Evolutionary conservation across 2,888 invertebrate genomes (phyloP), one percentile per base, ranked within the genome.

Genomic region (Drosophila sordidula): DNA sequence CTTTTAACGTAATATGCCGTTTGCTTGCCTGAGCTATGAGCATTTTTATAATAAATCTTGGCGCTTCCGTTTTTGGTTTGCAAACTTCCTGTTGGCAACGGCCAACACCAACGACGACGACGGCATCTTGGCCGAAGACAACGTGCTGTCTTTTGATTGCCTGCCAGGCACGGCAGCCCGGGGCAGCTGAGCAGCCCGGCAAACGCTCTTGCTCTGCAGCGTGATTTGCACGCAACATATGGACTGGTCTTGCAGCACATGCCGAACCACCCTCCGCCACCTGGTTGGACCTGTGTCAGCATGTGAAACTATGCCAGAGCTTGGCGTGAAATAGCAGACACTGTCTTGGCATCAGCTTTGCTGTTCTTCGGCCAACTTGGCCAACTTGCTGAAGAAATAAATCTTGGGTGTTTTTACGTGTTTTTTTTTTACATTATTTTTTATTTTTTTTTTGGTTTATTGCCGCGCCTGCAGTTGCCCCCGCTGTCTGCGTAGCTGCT

Each of bases 1-100:
- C 84, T 83, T 84, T 88, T 83, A 83, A 83, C 89, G 87, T 86
- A 86, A 86, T 86, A 88, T 86, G 78, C 86, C 89, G 78, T 87
- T 77, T 85, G 80, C 64, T 69, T 76, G 85, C 62, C 75, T 87
- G 86, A 82, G 83, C 89, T 80, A 76, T 89, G 76, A 87, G 82
- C 82, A 89, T 90, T 89, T 87, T 84, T 89, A 81, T 90, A 89
- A 87, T 87, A 87, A 89, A 89, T 87, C 89, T 89, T 87, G 58
- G 70, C 75, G 75, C 78, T 89, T 90, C 90, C 89, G 87, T 78
- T 87, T 90, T 88, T 80, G 87, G 89, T 89, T 89, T 81, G 85
- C 85, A 80, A 87, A 89, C 86, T 87, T 87, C 89, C 86, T 88
- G 87, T 86, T 85, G 87, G 79, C 85, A 81, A 78, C 64, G 79